Conservation (phyloP, 2,888 invertebrate species). For the Elysia crispata region DNA sequence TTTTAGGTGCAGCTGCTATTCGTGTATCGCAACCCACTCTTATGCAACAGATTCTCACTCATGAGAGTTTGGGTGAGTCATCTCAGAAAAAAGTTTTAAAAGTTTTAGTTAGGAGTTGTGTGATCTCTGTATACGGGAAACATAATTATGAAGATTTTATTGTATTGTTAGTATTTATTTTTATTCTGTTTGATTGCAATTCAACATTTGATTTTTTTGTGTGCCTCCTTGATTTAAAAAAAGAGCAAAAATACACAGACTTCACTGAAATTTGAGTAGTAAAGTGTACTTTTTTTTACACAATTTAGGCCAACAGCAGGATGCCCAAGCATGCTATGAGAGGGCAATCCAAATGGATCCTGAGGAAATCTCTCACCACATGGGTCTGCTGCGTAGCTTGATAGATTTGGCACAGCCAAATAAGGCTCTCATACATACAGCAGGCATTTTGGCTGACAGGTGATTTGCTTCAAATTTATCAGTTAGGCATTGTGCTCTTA, state of each 20-base stretch:
- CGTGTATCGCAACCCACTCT: slow-evolving; percentile 87
- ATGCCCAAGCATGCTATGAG: slow-evolving; percentile 93
- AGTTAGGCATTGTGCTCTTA: no score
- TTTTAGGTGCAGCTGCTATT: slow-evolving; percentile 87
- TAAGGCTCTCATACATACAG: slow-evolving; percentile 87
- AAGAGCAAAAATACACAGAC: no score
- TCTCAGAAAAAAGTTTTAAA: no score
- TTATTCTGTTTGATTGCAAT: no score
- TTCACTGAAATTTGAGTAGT: no score
- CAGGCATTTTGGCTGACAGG: slow-evolving; percentile 80
- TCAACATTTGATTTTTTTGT: no score
- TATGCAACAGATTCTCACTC: slow-evolving; percentile 89
- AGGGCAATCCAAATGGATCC: slow-evolving; percentile 83
- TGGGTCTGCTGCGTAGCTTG: slow-evolving; percentile 92
- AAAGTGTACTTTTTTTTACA: no score
- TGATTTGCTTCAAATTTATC: slow-evolving; percentile 31
- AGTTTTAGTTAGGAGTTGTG: no score
- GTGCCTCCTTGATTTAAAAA: no score
- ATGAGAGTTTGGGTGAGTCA: slow-evolving; percentile 89
- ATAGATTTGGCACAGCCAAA: slow-evolving; percentile 91
- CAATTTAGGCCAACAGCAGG: slow-evolving; percentile 80
- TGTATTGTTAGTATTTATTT: no score
- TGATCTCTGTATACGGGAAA: no score
- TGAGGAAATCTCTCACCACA: slow-evolving; percentile 74
- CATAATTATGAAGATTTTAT: no score